A percentile compares a stretch with the other conserved stretches of the same genome.
Evolutionary conservation across 2,888 invertebrate genomes (phyloP).

Genomic region (Calliphora vomitoria): DNA sequence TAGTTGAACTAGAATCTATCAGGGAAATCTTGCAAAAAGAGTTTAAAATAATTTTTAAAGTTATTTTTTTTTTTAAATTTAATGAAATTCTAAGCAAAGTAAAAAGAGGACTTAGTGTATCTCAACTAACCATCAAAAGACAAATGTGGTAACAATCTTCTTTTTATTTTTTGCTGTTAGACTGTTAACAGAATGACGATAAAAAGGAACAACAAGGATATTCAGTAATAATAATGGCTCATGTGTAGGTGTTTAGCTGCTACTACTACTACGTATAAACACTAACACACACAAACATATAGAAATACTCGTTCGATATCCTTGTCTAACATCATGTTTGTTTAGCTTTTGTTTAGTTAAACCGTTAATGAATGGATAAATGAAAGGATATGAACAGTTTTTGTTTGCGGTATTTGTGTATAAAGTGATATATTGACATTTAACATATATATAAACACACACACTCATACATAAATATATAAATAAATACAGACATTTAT

Average conservation of each 20-base stretch:
- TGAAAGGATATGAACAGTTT: constrained; percentile 1
- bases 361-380: constrained; percentile 58
- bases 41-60: no score
- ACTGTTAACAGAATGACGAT: constrained; percentile 1
- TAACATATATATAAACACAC: constrained; percentile 4
- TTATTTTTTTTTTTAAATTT: no score
- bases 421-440: constrained; percentile 53
- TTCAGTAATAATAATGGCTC: background rate
- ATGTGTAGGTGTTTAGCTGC: no score
- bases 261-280: background rate
- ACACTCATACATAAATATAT: constrained; percentile 23
- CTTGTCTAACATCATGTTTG: constrained; percentile 45
- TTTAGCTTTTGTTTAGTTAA: constrained; percentile 54
- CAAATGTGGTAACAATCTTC: constrained; percentile 2
- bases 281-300: background rate
- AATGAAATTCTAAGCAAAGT: background rate
- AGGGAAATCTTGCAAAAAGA: no score
- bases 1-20: no score
- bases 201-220: constrained; percentile 5
- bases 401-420: constrained; percentile 6
- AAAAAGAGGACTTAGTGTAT: background rate
- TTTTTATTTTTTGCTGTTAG: background rate
- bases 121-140: constrained; percentile 23
- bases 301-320: background rate
- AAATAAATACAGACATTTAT: constrained; percentile 37